These are phyloP conservation scores for Rissa tridactyla DNA, from an alignment of 2,113 vertebrate species.

Conservation along the genomic window DNA sequence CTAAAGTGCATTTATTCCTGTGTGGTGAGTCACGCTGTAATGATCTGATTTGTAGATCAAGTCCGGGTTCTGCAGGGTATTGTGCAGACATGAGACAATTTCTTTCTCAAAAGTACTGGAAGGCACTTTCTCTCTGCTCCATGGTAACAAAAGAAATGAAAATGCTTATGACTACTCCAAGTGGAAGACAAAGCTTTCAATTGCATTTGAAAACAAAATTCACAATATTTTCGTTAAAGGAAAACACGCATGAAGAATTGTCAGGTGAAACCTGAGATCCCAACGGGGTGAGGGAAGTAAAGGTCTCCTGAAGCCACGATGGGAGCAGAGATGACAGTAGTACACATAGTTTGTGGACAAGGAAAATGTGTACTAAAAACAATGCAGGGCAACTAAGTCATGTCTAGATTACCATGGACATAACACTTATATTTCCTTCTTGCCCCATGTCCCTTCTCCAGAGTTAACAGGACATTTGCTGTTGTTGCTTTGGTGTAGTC, in stretches of 20 bases:
- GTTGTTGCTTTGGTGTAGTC: neutral
- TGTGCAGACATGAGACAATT: neutral
- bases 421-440: neutral
- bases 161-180: neutral
- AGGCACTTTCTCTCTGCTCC: neutral
- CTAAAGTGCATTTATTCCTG: conserved; percentile 12
- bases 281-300: neutral
- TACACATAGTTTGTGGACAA: neutral
- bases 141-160: neutral
- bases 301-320: neutral
- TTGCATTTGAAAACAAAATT: neutral
- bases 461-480: neutral
- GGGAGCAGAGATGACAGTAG: neutral
- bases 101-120: neutral
- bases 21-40: conserved; percentile 16
- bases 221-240: neutral
- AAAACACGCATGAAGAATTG: neutral
- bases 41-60: conserved; percentile 4
- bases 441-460: neutral
- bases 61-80: neutral
- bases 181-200: neutral
- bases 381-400: neutral
- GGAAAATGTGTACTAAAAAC: neutral
- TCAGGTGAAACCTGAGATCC: neutral
- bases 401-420: neutral